Conservation (phyloP, 2,888 invertebrate genomes). For the Achlya flavicornis region DNA sequence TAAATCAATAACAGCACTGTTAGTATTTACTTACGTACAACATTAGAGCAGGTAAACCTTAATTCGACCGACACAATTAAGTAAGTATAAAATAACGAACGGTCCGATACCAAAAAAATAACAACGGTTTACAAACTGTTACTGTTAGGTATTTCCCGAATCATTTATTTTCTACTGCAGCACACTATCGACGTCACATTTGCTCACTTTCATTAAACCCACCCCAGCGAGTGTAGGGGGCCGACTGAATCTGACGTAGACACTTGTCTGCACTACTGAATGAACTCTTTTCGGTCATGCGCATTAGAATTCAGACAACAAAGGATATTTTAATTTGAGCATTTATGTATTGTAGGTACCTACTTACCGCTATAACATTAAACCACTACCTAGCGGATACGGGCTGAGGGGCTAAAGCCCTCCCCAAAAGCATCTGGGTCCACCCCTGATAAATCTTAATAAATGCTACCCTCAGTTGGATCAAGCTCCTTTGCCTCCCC, state of each 20-base stretch:
- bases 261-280: constrained; percentile 38
- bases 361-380: too few species aligned
- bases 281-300: constrained; percentile 54
- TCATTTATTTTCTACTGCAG: not conserved
- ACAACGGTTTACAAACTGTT: not conserved
- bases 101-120: not conserved
- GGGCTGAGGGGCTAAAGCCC: too few species aligned
- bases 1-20: constrained; percentile 27
- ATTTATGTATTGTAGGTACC: too few species aligned
- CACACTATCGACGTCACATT: not conserved
- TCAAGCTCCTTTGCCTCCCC: too few species aligned
- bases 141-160: not conserved
- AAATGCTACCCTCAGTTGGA: too few species aligned
- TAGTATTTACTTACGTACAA: constrained; percentile 15
- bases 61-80: not conserved
- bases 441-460: too few species aligned
- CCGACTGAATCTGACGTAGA: constrained; percentile 36
- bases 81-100: not conserved
- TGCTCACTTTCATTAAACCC: constrained; percentile 24
- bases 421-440: too few species aligned
- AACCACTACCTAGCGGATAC: too few species aligned
- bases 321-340: not conserved
- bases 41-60: not conserved
- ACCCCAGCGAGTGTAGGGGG: constrained; percentile 38
- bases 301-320: constrained; percentile 31